phyloP scores from a whole-genome alignment of 2,888 invertebrate genomes.

The Yponomeuta malinellus region DNA sequence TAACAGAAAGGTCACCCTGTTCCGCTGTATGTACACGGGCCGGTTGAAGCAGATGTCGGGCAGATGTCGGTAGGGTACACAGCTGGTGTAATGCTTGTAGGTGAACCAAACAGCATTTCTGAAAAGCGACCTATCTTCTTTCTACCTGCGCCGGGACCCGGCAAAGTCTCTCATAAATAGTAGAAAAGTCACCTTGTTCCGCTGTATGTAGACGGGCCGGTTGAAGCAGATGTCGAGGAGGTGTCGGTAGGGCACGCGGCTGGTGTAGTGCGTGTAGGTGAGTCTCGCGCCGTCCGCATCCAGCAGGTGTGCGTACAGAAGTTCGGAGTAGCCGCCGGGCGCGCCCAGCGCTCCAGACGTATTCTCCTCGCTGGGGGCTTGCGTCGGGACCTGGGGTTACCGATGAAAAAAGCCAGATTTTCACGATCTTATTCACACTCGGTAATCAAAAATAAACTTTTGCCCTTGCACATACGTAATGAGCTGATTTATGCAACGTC shows the following conservation, averaged over 20 bases:
- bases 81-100: too few species aligned
- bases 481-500: too few species aligned
- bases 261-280: conserved; percentile 89
- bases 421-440: too few species aligned
- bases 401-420: too few species aligned
- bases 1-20: conserved; percentile 67
- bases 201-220: conserved; percentile 85
- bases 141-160: too few species aligned
- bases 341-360: conserved; percentile 25
- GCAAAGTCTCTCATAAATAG: too few species aligned
- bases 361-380: conserved; percentile 75
- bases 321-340: conserved; percentile 79
- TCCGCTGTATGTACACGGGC: conserved; percentile 84
- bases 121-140: too few species aligned
- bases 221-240: conserved; percentile 88
- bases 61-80: conserved; percentile 49
- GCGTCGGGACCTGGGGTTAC: conserved; percentile 80
- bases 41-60: conserved; percentile 80
- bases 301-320: conserved; percentile 86
- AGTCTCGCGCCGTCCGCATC: conserved; percentile 87
- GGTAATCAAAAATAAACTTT: too few species aligned
- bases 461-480: too few species aligned
- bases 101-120: too few species aligned
- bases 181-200: conserved; percentile 73
- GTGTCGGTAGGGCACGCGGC: conserved; percentile 82